Conservation (phyloP, 1,140 invertebrate species). For the Liolophura sinensis region DNA sequence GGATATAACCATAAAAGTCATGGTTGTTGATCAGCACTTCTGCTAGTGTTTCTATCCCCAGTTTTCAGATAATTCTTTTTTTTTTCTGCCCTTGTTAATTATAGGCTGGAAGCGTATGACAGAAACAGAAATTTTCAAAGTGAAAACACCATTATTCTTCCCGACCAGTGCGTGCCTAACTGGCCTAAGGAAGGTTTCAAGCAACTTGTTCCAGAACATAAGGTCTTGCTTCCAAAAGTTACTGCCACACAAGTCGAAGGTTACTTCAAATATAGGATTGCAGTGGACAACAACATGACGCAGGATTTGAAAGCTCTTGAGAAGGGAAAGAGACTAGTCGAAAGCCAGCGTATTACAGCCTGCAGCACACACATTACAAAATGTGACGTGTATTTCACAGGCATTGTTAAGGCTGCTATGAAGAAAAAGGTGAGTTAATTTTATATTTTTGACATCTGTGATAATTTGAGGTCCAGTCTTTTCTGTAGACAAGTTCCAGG, state of each 20-base stretch:
- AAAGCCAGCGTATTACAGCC: not conserved
- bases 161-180: conserved; percentile 6
- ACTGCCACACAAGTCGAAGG: conserved; percentile 7
- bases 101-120: conserved; percentile 8
- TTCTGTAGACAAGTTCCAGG: no score
- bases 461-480: no score
- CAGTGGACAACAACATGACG: conserved; percentile 5
- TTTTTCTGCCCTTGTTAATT: no score
- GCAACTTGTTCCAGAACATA: conserved; percentile 2
- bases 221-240: not conserved
- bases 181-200: conserved; percentile 11
- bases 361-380: not conserved
- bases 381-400: conserved; percentile 8
- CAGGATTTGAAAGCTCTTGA: conserved; percentile 4
- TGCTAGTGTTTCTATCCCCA: no score
- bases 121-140: conserved; percentile 9
- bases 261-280: conserved; percentile 10
- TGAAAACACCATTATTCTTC: not conserved
- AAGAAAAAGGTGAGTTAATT: no score
- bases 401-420: conserved; percentile 9
- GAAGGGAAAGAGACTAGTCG: conserved; percentile 5
- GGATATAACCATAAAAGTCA: no score
- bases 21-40: no score
- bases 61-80: no score
- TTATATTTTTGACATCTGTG: no score